Evolutionary conservation across 2,888 invertebrate species (phyloP).

Genomic region (Meta bourneti): DNA sequence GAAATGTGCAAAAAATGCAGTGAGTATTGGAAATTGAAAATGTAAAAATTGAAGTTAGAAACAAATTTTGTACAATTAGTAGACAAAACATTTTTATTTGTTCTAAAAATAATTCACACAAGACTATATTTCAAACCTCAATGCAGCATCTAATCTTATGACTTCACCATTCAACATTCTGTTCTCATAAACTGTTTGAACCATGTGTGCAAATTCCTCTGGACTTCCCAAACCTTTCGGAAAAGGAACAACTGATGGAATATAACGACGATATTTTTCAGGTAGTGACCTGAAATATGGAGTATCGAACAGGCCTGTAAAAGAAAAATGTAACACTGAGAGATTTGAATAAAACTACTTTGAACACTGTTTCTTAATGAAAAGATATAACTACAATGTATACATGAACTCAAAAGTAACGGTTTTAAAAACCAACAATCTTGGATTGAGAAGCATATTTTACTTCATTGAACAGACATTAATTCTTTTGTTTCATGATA

Average conservation of each 20-base stretch:
- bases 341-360: background rate
- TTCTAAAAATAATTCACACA: background rate
- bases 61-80: background rate
- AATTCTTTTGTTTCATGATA: too few species aligned
- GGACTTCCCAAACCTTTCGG: conserved; percentile 92
- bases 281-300: conserved; percentile 57
- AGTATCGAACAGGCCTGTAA: conserved; percentile 61
- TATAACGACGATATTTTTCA: conserved; percentile 41
- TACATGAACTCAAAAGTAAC: background rate
- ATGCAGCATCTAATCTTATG: conserved; percentile 90
- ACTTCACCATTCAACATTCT: conserved; percentile 95
- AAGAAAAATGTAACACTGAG: background rate
- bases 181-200: conserved; percentile 91
- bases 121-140: conserved; percentile 81
- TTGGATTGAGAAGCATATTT: too few species aligned
- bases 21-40: too few species aligned
- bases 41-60: too few species aligned
- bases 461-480: too few species aligned
- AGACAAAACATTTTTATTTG: background rate
- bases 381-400: background rate
- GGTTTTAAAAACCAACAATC: background rate
- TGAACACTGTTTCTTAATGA: background rate
- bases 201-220: conserved; percentile 92
- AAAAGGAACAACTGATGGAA: conserved; percentile 86
- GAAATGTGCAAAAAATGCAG: too few species aligned